Conservation (phyloP, 92 coral and sea anemone genomes). For the Anthopleura xanthogrammica region DNA sequence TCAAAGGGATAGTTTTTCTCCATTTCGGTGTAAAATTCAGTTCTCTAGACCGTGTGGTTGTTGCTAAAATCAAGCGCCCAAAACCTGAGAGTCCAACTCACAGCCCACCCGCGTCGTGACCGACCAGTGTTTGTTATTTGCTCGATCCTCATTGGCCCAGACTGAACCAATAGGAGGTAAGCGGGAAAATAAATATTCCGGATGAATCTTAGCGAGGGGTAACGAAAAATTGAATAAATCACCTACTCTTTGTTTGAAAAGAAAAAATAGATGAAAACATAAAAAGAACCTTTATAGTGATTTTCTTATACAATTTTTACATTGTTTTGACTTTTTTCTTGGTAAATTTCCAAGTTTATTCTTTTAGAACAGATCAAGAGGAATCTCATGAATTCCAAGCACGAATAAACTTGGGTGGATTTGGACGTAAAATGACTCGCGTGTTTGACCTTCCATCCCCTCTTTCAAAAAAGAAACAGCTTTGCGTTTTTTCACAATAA, state of each 20-base stretch:
- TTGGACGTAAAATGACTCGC: not conserved
- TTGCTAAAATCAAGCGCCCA: constrained; percentile 33
- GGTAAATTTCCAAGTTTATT: not conserved
- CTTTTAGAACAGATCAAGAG: not conserved
- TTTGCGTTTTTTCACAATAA: not conserved
- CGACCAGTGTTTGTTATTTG: constrained; percentile 63
- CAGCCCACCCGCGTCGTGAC: constrained; percentile 68
- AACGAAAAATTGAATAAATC: constrained; percentile 1
- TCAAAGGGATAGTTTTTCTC: constrained; percentile 29
- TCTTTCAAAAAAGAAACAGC: not conserved
- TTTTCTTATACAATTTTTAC: not conserved
- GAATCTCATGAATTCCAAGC: not conserved
- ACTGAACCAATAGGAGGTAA: constrained; percentile 53
- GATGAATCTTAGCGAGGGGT: constrained; percentile 14
- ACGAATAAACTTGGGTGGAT: not conserved
- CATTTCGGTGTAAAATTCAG: constrained; percentile 27
- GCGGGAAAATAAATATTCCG: constrained; percentile 52
- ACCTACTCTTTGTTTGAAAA: not conserved
- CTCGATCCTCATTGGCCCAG: constrained; percentile 48
- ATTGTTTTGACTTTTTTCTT: not conserved
- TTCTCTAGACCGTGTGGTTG: constrained; percentile 1
- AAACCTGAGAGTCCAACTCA: constrained; percentile 23
- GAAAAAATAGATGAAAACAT: not conserved
- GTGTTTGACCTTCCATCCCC: not conserved
- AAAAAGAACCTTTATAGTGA: not conserved